Evolutionary conservation across 2,797 vertebrate species (phyloP).

Genomic region (Otolemur crassicaudatus): DNA sequence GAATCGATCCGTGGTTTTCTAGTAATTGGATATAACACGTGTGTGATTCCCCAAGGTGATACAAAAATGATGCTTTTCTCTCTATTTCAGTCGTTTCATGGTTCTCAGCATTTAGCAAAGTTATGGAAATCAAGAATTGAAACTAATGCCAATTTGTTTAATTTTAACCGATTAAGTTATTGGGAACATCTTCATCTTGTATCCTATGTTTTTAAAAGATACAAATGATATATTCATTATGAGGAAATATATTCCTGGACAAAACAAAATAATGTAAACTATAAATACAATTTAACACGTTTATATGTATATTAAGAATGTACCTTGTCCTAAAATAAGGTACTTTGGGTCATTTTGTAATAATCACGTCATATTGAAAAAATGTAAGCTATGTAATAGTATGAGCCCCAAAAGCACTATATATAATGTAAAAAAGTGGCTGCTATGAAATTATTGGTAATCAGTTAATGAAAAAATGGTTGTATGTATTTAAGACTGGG

Average conservation of each 20-base stretch:
- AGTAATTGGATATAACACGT: background rate
- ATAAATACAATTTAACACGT: constrained; percentile 46
- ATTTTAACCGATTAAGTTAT: constrained; percentile 54
- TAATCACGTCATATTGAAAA: constrained; percentile 59
- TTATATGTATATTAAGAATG: constrained; percentile 58
- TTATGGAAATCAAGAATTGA: constrained; percentile 60
- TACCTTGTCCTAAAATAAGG: constrained; percentile 72
- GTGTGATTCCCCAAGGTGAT: background rate
- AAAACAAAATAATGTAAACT: constrained; percentile 56
- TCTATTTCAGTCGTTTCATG: background rate
- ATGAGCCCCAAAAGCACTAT: constrained; percentile 68
- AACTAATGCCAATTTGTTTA: constrained; percentile 64
- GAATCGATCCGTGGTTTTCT: background rate
- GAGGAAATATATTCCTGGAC: constrained; percentile 60
- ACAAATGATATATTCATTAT: constrained; percentile 64
- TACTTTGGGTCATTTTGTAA: constrained; percentile 59
- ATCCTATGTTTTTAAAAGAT: constrained; percentile 57
- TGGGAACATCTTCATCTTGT: constrained; percentile 58
- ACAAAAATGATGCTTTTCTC: constrained; percentile 30
- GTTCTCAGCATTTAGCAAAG: constrained; percentile 65
- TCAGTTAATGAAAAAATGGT: constrained; percentile 77
- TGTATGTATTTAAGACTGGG: constrained; percentile 75
- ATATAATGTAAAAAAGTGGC: constrained; percentile 75
- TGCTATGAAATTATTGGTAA: constrained; percentile 78
- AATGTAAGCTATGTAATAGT: constrained; percentile 64